phyloP scores from a whole-genome alignment of 2,797 vertebrate genomes.

The Tangara arthus region DNA sequence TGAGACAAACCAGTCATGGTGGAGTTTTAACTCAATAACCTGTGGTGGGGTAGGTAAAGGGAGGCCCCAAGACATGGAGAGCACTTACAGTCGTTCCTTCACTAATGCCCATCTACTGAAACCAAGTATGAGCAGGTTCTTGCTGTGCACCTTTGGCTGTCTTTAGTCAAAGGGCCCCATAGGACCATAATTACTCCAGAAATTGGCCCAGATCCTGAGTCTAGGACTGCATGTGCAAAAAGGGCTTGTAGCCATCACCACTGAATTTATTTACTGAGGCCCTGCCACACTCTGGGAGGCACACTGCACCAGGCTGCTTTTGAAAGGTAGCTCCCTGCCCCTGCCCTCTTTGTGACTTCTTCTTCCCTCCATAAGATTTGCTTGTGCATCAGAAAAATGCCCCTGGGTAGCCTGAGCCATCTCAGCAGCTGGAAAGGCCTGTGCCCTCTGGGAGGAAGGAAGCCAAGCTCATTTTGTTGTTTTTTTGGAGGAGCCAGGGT shows the following conservation, averaged over 20 bases:
- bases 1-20: background rate
- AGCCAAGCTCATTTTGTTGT: background rate
- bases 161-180: background rate
- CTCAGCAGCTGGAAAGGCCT: background rate
- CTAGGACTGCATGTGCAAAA: background rate
- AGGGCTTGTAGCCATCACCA: background rate
- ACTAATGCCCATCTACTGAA: background rate
- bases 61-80: background rate
- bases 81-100: background rate
- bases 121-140: background rate
- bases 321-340: background rate
- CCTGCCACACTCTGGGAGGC: accelerated
- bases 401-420: background rate
- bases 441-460: background rate
- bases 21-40: background rate
- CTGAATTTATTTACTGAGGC: background rate
- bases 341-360: background rate
- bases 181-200: background rate
- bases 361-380: background rate
- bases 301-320: background rate
- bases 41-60: background rate
- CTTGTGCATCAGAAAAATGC: background rate
- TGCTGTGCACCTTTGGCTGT: background rate
- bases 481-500: background rate
- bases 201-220: background rate